Evolutionary conservation across 2,888 invertebrate genomes (phyloP), one percentile per base, ranked within the genome.

Genomic region (Oxytorus armatus): DNA sequence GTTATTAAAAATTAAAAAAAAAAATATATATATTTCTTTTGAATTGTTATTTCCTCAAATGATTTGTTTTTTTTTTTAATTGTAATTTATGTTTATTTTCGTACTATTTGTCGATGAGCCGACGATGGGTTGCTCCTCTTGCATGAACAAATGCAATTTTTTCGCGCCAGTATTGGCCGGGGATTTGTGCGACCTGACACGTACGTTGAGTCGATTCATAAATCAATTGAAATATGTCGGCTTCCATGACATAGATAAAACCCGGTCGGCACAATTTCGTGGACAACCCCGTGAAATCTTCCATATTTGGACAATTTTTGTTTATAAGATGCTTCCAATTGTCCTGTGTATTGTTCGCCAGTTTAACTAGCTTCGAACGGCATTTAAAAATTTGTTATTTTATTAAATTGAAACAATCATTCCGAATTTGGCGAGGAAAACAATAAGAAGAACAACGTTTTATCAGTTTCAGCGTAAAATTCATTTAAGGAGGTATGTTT

Each of bases 171-270:
- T 87, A 84, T 5, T 65, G 51, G 0, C 77, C 82, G 21, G 86
- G 82, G 5, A 86, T 72, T 47, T 84, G 84, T 2, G 86, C 83
- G 11, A 89, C 85, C 3, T 74, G 70, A 61, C 88, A 89, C 3
- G 66, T 55, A 21, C 86, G 77, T 23, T 72, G 75, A 36, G 84
- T 85, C 16, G 77, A 63, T 2, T 63, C 76, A 83, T 89, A 89
- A 25, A 82, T 66, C 23, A 84, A 79, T 7, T 86, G 47, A 80
- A 89, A 89, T 57, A 92, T 83, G 5, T 92, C 89, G 18, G 91
- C 87, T 29, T 88, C 91, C 79, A 93, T 93, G 36, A 93, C 84
- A 39, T 92, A 89, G 1, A 90, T 88, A 5, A 92, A 79, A 5
- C 89, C 88, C 3, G 90, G 83, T 16, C 86, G 83, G 79, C 93